Base-by-base conservation (phyloP, 2,888 invertebrate species). In the Machimus rusticus region DNA sequence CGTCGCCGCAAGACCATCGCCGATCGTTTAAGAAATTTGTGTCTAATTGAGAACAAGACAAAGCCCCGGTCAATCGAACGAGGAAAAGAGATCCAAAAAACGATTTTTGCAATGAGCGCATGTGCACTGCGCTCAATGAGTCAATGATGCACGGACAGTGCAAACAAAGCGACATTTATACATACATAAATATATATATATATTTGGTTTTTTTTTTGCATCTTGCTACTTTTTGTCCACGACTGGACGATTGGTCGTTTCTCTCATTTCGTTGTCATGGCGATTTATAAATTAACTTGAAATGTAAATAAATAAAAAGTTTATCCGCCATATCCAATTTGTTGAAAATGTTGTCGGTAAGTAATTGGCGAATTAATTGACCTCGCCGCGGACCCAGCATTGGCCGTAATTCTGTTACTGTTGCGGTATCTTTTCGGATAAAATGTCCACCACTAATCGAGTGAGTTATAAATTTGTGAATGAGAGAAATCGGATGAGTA, bases 301-400 rank as follows among this genome's bases (percentile, higher is more conserved):
- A 84, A 87, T 87, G 84, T 88, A 88, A 87, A 88, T 88, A 88
- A 88, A 88, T 88, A 88, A 88, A 87, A 87, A 87, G 82, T 86
- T 86, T 86, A 86, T 86, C 57, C 87, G 87, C 87, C 87, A 86
- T 84, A 84, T 79, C 85, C 88, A 88, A 88, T 88, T 88, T 88
- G 88, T 88, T 88, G 87, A 88, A 86, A 87, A 86, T 87, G 87
- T 87, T 87, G 88, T 88, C 87, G 85, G 87, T 87, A 88, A 87
- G 87, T 88, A 88, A 88, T 88, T 87, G 88, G 88, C 87, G 87
- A 88, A 88, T 88, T 88, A 88, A 76, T 76, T 86, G 55, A 76
- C 76, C 55, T 86, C 86, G 19, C 74, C 84, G 66, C 66, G 39
- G 84, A 23, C 37, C 66, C 51, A 31, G 57, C 57, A 84, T 37